Evolutionary conservation across 2,113 vertebrate genomes (phyloP).

Genomic region (Cranoglanis bouderius): DNA sequence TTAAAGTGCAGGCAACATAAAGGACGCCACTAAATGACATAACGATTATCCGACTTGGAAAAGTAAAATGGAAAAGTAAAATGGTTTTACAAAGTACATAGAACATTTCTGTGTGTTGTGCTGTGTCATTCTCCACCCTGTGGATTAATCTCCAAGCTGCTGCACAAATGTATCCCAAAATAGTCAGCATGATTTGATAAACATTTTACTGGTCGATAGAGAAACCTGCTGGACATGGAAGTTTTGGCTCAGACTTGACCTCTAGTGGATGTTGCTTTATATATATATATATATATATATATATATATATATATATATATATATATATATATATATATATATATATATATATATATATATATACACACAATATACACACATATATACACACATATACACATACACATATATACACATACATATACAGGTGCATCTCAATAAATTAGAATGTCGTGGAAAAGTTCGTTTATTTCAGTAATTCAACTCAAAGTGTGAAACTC

Average conservation of each 20-base stretch:
- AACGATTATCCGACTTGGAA: not conserved
- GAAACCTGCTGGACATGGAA: not conserved
- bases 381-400: too few relatives aligned
- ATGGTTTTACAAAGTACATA: not conserved
- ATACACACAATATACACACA: too few relatives aligned
- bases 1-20: conserved; percentile 2
- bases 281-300: too few relatives aligned
- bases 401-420: too few relatives aligned
- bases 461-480: too few relatives aligned
- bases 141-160: not conserved
- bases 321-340: too few relatives aligned
- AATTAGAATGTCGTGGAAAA: too few relatives aligned
- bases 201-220: not conserved
- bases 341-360: too few relatives aligned
- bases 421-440: too few relatives aligned
- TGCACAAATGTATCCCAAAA: not conserved
- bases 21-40: not conserved
- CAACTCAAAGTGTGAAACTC: too few relatives aligned
- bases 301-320: too few relatives aligned
- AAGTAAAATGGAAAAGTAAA: not conserved
- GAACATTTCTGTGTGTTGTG: not conserved
- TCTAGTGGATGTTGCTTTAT: not conserved
- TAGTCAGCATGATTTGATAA: not conserved
- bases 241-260: not conserved
- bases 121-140: not conserved